These are phyloP conservation scores for Drosophila tripunctata DNA, from an alignment of 2,888 invertebrate genomes.

Conservation along the genomic window DNA sequence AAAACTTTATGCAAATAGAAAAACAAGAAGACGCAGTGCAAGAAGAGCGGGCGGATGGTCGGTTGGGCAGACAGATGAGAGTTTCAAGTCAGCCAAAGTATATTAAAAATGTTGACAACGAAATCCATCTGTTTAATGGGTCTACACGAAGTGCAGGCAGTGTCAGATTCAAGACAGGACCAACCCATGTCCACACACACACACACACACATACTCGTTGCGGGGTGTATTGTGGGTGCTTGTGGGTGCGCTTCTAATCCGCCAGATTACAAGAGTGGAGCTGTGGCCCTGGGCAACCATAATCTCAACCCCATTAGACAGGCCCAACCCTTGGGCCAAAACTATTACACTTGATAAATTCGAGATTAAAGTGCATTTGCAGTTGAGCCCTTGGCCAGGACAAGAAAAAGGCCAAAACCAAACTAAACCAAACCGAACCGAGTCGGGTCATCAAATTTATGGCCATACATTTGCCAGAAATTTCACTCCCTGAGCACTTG, in stretches of 20 bases:
- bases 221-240: constrained; percentile 30
- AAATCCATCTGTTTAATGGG: constrained; percentile 79
- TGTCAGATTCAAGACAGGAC: constrained; percentile 29
- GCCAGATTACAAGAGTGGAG: constrained; percentile 68
- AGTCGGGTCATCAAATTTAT: constrained; percentile 78
- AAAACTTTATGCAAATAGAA: constrained; percentile 69
- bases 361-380: constrained; percentile 81
- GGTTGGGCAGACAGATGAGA: constrained; percentile 10
- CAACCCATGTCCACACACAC: constrained; percentile 24
- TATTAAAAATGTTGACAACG: constrained; percentile 71
- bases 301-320: constrained; percentile 46
- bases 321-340: constrained; percentile 42
- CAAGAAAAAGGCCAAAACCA: constrained; percentile 11
- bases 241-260: constrained; percentile 59
- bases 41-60: constrained; percentile 2
- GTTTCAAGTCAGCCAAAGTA: constrained; percentile 34
- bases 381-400: constrained; percentile 52
- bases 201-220: constrained; percentile 23
- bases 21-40: constrained; percentile 18
- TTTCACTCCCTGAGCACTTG: constrained; percentile 39
- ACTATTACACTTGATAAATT: constrained; percentile 80
- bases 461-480: constrained; percentile 77
- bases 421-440: constrained; percentile 2
- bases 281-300: constrained; percentile 40
- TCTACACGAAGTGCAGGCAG: constrained; percentile 29